Conservation (phyloP, 2,888 invertebrate species). For the Lycophotia porphyrea region DNA sequence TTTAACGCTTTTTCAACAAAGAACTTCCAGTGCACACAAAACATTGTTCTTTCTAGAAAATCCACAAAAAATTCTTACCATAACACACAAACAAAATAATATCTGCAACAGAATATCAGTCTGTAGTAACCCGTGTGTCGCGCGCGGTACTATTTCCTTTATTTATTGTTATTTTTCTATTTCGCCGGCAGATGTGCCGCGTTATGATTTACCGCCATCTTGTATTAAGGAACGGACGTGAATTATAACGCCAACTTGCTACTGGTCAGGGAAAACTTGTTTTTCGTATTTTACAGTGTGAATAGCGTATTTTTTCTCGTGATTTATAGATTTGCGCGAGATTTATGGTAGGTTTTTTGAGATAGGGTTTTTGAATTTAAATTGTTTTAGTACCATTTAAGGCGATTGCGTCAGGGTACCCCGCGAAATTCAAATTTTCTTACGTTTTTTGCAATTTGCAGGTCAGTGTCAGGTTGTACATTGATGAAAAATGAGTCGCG, state of each 20-base stretch:
- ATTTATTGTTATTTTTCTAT: slow-evolving; percentile 91
- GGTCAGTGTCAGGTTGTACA: no score
- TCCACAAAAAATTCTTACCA: background rate
- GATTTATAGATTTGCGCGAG: slow-evolving; percentile 27
- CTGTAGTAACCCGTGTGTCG: slow-evolving; percentile 64
- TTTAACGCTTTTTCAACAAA: background rate
- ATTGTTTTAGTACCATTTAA: background rate
- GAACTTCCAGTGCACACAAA: background rate
- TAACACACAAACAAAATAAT: slow-evolving; percentile 40
- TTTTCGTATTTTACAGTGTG: slow-evolving; percentile 57
- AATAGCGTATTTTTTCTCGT: slow-evolving; percentile 53
- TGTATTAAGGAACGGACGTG: slow-evolving; percentile 85
- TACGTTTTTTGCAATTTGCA: no score
- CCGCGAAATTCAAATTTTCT: no score
- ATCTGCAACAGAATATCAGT: slow-evolving; percentile 49
- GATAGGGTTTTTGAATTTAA: background rate
- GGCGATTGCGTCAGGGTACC: no score
- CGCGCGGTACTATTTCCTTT: slow-evolving; percentile 76
- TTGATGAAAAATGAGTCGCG: no score
- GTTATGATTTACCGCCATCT: slow-evolving; percentile 86
- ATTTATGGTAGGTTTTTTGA: background rate
- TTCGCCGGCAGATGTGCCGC: slow-evolving; percentile 89
- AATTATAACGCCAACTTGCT: slow-evolving; percentile 79
- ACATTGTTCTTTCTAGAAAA: background rate
- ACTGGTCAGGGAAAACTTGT: slow-evolving; percentile 75